Evolutionary conservation across 2,113 vertebrate genomes (phyloP).

Genomic region (Channa argus): DNA sequence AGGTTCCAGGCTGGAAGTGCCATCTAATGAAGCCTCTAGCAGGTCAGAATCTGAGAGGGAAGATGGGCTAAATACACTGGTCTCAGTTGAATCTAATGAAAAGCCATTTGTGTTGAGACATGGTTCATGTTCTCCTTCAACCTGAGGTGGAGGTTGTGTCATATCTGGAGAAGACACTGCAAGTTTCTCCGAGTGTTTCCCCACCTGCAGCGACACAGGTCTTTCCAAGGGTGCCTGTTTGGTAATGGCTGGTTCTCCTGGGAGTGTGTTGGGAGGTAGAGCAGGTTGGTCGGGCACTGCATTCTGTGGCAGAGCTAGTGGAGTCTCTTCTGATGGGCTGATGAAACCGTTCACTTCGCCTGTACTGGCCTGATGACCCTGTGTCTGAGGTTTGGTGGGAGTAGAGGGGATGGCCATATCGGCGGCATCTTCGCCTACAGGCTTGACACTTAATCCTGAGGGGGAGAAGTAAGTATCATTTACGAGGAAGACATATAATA

Average conservation of each 20-base stretch:
- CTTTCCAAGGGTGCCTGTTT: conserved; percentile 21
- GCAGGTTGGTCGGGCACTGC: conserved; percentile 17
- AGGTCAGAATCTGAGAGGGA: conserved; percentile 62
- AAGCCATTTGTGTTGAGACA: conserved; percentile 44
- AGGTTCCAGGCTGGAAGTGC: conserved; percentile 19
- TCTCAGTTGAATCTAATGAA: conserved; percentile 52
- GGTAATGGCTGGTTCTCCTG: conserved; percentile 4
- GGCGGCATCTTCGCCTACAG: conserved; percentile 71
- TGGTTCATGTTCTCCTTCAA: background rate
- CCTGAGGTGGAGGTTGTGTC: conserved; percentile 29
- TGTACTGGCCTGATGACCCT: conserved; percentile 46
- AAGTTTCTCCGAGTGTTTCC: background rate
- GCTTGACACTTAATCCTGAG: conserved; percentile 79
- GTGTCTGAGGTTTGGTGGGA: conserved; percentile 47
- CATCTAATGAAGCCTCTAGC: conserved; percentile 51
- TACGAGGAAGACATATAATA: background rate
- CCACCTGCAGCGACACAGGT: conserved; percentile 16
- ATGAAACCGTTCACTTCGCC: conserved; percentile 50
- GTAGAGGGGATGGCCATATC: conserved; percentile 42
- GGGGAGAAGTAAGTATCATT: conserved; percentile 18
- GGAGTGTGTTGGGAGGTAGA: conserved; percentile 18
- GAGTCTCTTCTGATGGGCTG: conserved; percentile 51
- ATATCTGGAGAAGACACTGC: background rate
- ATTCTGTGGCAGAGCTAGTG: background rate
- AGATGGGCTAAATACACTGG: conserved; percentile 52